These are phyloP conservation scores for Luperina testacea DNA, from an alignment of 2,888 invertebrate genomes.

Conservation along the genomic window DNA sequence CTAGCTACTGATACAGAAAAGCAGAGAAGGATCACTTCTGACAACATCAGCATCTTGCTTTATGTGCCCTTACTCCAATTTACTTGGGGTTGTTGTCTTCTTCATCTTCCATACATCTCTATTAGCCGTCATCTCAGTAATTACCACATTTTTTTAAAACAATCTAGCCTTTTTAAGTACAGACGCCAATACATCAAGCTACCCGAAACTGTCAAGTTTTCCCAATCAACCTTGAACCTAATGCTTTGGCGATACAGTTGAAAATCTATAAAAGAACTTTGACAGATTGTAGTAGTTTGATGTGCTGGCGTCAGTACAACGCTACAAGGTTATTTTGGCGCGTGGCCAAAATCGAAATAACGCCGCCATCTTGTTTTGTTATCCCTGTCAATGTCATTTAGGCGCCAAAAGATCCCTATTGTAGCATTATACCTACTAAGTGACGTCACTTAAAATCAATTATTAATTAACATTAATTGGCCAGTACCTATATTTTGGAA, in stretches of 20 bases:
- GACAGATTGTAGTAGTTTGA: too few species aligned
- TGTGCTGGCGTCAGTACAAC: not conserved
- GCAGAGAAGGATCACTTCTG: constrained; percentile 32
- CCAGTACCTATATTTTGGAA: not conserved
- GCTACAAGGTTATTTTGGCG: not conserved
- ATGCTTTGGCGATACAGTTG: too few species aligned
- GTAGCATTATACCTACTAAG: not conserved
- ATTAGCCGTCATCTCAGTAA: not conserved
- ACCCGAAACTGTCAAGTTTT: too few species aligned
- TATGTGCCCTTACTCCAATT: not conserved
- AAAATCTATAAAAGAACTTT: too few species aligned
- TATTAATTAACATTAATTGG: not conserved
- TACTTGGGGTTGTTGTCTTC: not conserved
- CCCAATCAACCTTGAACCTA: too few species aligned
- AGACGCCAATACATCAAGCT: too few species aligned
- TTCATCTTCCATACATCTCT: not conserved
- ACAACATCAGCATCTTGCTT: not conserved
- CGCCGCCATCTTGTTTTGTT: not conserved
- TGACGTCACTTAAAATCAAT: not conserved
- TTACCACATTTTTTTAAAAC: not conserved
- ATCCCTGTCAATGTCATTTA: not conserved
- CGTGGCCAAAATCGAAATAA: not conserved
- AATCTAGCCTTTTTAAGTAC: not conserved
- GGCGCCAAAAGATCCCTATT: too few species aligned
- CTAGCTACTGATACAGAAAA: not conserved